Conservation (phyloP, 2,888 invertebrate genomes). For the Dicyrtomina minuta region DNA sequence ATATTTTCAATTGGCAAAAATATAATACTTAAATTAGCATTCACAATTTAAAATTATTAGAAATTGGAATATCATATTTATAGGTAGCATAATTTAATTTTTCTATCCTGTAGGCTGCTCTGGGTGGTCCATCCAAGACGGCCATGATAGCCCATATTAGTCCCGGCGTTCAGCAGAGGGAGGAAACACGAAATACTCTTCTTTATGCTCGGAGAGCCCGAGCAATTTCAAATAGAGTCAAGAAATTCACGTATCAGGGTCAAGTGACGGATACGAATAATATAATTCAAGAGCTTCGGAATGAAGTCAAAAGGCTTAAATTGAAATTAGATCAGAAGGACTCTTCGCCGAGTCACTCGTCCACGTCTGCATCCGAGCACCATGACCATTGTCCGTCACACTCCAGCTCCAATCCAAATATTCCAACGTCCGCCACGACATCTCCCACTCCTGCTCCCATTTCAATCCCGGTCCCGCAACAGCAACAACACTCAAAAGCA, state of each 20-base stretch:
- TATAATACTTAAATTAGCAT: neutral
- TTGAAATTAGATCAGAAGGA: conserved; percentile 41
- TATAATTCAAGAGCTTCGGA: conserved; percentile 52
- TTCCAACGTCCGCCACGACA: too few relatives aligned
- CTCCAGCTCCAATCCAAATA: too few relatives aligned
- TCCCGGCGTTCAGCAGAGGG: conserved; percentile 76
- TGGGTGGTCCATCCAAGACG: conserved; percentile 89
- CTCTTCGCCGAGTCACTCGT: neutral
- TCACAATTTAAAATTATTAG: conserved; percentile 56
- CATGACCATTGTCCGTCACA: neutral
- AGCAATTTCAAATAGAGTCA: conserved; percentile 85
- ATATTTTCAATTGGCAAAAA: too few relatives aligned
- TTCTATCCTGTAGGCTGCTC: conserved; percentile 66
- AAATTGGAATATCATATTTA: conserved; percentile 10
- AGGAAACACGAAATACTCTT: conserved; percentile 90
- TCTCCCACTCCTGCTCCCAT: too few relatives aligned
- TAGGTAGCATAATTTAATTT: too few relatives aligned
- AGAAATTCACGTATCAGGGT: conserved; percentile 53
- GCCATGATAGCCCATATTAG: conserved; percentile 97
- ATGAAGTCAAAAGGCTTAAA: conserved; percentile 51
- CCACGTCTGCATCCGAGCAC: too few relatives aligned
- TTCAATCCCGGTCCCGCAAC: conserved; percentile 54
- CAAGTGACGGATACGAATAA: conserved; percentile 40
- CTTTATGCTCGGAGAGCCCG: conserved; percentile 92
- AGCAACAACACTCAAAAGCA: neutral